phyloP scores from a whole-genome alignment of 64 coral and sea anemone species.

The Catalaphyllia jardinei region DNA sequence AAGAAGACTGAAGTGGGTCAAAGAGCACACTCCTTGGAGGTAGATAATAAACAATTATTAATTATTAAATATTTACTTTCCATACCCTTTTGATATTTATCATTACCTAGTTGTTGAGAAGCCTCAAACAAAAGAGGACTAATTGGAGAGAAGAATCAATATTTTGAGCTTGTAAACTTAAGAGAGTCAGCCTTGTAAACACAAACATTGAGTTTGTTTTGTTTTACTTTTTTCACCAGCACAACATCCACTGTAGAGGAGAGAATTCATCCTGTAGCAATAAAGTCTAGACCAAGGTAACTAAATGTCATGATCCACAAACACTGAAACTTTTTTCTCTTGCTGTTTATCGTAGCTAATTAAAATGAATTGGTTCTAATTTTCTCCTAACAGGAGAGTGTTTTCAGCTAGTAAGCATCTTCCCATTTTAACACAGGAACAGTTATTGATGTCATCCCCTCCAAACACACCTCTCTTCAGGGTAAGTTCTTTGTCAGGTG shows the following conservation, averaged over 20 bases:
- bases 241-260: conserved; percentile 59
- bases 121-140: no score
- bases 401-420: conserved; percentile 83
- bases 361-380: neutral
- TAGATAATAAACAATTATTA: neutral
- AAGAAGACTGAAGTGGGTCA: conserved; percentile 61
- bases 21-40: conserved; percentile 74
- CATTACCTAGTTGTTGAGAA: no score
- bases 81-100: no score
- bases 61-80: neutral
- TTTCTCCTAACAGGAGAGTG: conserved; percentile 49
- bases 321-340: no score
- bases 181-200: no score
- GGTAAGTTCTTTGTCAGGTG: neutral
- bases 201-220: neutral
- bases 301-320: no score
- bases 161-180: no score
- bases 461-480: conserved; percentile 56
- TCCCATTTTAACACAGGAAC: conserved; percentile 62
- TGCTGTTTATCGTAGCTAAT: neutral
- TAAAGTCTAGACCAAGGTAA: conserved; percentile 53
- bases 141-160: neutral
- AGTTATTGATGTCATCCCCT: conserved; percentile 52
- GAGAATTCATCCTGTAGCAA: conserved; percentile 67
- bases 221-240: conserved; percentile 1